Conservation (phyloP, 2,888 invertebrate species). For the Drosophila cracens region DNA sequence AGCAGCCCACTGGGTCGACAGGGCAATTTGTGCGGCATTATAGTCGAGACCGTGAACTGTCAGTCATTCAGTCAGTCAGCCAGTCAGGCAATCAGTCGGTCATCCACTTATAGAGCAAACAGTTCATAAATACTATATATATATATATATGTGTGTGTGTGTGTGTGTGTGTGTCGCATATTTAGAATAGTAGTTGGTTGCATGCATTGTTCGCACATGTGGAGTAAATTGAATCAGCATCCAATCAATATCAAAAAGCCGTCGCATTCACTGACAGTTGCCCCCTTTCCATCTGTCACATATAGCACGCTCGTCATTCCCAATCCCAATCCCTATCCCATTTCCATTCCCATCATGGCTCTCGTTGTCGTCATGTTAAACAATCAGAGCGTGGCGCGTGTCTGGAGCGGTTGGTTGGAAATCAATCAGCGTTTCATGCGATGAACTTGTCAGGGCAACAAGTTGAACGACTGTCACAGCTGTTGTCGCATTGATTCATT, state of each 20-base stretch:
- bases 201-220: slow-evolving; percentile 40
- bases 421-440: slow-evolving; percentile 69
- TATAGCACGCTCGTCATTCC: slow-evolving; percentile 10
- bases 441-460: slow-evolving; percentile 63
- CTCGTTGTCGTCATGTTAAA: slow-evolving; percentile 42
- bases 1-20: slow-evolving; percentile 48
- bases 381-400: slow-evolving; percentile 60
- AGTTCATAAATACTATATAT: slow-evolving; percentile 40
- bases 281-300: slow-evolving; percentile 11
- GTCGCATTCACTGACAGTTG: slow-evolving; percentile 33
- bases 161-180: background rate
- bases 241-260: slow-evolving; percentile 67
- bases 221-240: slow-evolving; percentile 44
- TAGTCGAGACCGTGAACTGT: slow-evolving; percentile 39
- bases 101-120: slow-evolving; percentile 11
- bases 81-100: slow-evolving; percentile 26
- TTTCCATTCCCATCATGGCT: slow-evolving; percentile 1
- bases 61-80: slow-evolving; percentile 13
- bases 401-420: slow-evolving; percentile 46
- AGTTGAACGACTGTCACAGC: slow-evolving; percentile 41
- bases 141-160: background rate
- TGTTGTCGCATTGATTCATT: slow-evolving; percentile 38
- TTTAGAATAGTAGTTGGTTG: slow-evolving; percentile 6
- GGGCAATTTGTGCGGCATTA: slow-evolving; percentile 38
- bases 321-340: slow-evolving; percentile 3